A percentile compares a stretch with the other conserved stretches of the same genome.
These are phyloP conservation scores for Gobius niger DNA, from an alignment of 2,113 vertebrate species.

Conservation along the genomic window DNA sequence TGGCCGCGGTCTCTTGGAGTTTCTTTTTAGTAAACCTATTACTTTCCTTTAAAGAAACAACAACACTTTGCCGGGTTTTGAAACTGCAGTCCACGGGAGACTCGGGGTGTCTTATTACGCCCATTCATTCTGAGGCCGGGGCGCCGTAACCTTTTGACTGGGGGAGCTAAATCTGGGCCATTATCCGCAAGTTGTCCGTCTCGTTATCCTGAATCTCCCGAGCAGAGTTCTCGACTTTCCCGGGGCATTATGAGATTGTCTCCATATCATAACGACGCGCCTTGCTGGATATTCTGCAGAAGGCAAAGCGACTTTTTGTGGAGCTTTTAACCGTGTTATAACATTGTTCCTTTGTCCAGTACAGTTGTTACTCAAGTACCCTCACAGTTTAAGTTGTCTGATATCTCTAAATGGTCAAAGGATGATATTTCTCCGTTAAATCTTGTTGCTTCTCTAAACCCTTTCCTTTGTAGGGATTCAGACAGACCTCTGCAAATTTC, in stretches of 20 bases:
- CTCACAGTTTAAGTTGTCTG: too few relatives aligned
- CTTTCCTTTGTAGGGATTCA: constrained; percentile 54
- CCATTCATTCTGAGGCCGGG: constrained; percentile 67
- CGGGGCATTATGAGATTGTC: too few relatives aligned
- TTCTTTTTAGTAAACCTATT: constrained; percentile 39
- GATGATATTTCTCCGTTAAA: too few relatives aligned
- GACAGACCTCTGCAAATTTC: constrained; percentile 14
- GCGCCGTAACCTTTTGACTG: constrained; percentile 70
- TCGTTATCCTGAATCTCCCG: neutral
- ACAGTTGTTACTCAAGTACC: too few relatives aligned
- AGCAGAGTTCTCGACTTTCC: too few relatives aligned
- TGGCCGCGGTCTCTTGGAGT: constrained; percentile 23
- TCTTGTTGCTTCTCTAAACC: constrained; percentile 66
- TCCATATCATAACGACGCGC: too few relatives aligned
- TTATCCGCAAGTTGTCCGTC: constrained; percentile 68
- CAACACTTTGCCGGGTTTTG: constrained; percentile 14
- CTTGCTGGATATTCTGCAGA: too few relatives aligned
- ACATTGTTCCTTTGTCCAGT: too few relatives aligned
- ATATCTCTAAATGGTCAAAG: too few relatives aligned
- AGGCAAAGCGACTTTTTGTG: too few relatives aligned
- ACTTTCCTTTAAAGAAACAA: constrained; percentile 17
- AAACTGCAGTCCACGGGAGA: constrained; percentile 60
- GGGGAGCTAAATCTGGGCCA: constrained; percentile 68
- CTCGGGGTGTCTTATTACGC: constrained; percentile 69
- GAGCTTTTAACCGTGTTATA: too few relatives aligned